phyloP scores from a whole-genome alignment of 2,888 invertebrate species.

The Nomada lathburiana region DNA sequence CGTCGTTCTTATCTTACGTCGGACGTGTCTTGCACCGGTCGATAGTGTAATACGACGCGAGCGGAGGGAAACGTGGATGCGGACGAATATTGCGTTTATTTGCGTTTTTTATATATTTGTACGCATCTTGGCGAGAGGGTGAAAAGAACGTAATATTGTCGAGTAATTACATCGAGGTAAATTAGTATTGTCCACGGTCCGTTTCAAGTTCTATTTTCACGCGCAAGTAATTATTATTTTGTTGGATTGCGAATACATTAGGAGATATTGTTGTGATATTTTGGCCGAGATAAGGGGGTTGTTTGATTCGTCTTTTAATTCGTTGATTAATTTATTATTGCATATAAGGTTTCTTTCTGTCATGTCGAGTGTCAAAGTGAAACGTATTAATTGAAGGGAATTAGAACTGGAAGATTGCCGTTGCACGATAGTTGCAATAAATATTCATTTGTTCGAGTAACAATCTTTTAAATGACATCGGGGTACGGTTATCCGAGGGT shows the following conservation, averaged over 20 bases:
- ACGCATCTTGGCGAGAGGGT: not conserved
- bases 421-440: not conserved
- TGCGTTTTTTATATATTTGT: not conserved
- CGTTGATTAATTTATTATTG: not conserved
- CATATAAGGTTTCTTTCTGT: not conserved
- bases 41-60: not conserved
- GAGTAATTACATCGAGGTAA: not conserved
- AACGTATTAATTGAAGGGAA: not conserved
- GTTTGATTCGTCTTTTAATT: not conserved
- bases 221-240: not conserved
- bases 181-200: too few species aligned
- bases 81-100: not conserved
- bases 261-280: too few species aligned
- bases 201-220: not conserved
- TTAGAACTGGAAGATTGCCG: not conserved
- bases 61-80: not conserved
- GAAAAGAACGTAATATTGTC: not conserved
- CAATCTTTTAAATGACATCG: not conserved
- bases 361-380: not conserved
- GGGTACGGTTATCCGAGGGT: not conserved
- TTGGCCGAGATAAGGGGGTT: not conserved
- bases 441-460: not conserved
- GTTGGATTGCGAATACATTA: not conserved
- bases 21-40: not conserved
- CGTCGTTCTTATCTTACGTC: constrained; percentile 40